Base-by-base conservation (phyloP, 2,113 vertebrate species). In the Sakesphorus luctuosus region DNA sequence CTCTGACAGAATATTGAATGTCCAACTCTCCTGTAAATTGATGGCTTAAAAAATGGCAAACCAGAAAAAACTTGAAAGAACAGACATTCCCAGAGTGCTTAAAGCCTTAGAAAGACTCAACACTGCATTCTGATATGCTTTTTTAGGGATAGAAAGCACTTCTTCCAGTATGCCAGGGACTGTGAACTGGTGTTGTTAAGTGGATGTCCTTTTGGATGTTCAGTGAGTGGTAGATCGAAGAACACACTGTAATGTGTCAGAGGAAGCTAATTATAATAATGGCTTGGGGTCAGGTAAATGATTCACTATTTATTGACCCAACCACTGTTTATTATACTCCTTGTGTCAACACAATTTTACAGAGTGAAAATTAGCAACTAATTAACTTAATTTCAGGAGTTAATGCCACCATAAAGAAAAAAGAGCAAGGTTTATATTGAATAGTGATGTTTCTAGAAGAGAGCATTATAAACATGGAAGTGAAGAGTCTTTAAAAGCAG, bases 331-430 rank as follows among this genome's bases (percentile, higher is more conserved):
- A 88, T 92, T 90, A 71, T 63, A 52, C 13, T 91, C 35, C 13
- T 67, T 74, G 18, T 95, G 90, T 94, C 95, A 96, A 94, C 93
- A 93, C 18, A 71, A 81, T 93, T 95, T 94, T 94, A 81, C 71
- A 61, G 76, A 95, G 92, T 65, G 83, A 94, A 94, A 95, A 97
- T 91, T 91, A 95, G 82, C 68, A 91, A 93, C 82, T 96, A 92
- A 96, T 97, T 96, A 95, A 94, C 96, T 96, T 96, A 95, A 93
- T 96, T 96, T 90, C 85, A 90, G 72, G 68, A 95, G 55, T 86
- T 94, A 94, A 88, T 93, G 90, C 23, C 50, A 36, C 52, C 40
- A 56, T 67, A 74, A 92, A 94, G 29, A 58, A 80, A 87, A 84
- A 83, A 68, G 69, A 33, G 10, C 33, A 77, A 31, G 53, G 62